Conservation (phyloP, 1,140 invertebrate species). For the Platyura marginata region DNA sequence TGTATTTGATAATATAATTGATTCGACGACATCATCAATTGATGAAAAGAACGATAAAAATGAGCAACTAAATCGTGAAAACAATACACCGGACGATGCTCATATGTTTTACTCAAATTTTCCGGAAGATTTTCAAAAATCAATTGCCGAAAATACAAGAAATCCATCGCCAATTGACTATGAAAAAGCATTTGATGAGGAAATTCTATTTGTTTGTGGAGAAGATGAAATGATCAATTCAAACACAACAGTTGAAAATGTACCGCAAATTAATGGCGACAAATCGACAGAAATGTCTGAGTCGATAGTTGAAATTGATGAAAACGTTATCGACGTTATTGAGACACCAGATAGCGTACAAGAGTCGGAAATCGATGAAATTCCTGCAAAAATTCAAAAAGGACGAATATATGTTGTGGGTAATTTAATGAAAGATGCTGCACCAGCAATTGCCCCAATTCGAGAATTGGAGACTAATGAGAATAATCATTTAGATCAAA, state of each 20-base stretch:
- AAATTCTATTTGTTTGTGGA: conserved; percentile 2
- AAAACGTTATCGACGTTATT: not conserved
- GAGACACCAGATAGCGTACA: not conserved
- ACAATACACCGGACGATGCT: conserved; percentile 5
- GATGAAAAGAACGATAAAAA: conserved; percentile 5
- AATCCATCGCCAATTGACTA: conserved; percentile 2
- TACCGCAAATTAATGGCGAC: not conserved
- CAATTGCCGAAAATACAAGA: conserved; percentile 8
- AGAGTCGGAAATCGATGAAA: not conserved
- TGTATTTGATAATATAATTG: not conserved
- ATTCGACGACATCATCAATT: conserved; percentile 1
- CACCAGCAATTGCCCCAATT: no score
- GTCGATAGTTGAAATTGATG: not conserved
- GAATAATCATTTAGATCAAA: no score
- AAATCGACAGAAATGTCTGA: no score
- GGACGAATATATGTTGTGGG: conserved; percentile 22
- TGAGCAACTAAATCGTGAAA: not conserved
- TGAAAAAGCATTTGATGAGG: not conserved
- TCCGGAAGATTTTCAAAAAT: no score
- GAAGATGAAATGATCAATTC: conserved; percentile 1
- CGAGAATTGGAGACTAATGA: no score
- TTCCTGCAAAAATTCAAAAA: conserved; percentile 7
- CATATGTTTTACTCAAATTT: not conserved
- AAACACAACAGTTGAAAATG: not conserved
- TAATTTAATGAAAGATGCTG: conserved; percentile 11